Evolutionary conservation across 1,140 invertebrate species (phyloP).

Genomic region (Hycleus phaleratus): DNA sequence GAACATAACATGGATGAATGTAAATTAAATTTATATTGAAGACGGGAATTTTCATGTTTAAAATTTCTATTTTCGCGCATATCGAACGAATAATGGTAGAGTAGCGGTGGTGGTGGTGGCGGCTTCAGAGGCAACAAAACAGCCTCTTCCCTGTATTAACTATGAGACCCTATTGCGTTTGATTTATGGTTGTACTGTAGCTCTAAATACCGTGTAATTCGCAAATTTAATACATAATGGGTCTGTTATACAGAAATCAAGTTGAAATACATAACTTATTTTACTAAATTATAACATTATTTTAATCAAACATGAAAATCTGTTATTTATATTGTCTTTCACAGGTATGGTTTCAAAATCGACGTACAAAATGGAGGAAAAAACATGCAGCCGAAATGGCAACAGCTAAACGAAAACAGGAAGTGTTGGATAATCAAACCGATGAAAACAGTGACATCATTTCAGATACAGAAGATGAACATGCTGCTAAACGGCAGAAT

Average conservation of each 20-base stretch:
- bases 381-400: slow-evolving; percentile 99
- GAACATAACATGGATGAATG: no score
- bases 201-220: slow-evolving; percentile 41
- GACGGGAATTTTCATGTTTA: slow-evolving; percentile 4
- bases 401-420: slow-evolving; percentile 92
- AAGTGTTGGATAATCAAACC: slow-evolving; percentile 70
- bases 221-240: slow-evolving; percentile 40
- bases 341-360: slow-evolving; percentile 99
- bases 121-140: no score
- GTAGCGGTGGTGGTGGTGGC: no score
- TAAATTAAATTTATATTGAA: no score
- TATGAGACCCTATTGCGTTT: slow-evolving; percentile 37
- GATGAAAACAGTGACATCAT: slow-evolving; percentile 41
- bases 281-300: slow-evolving; percentile 9
- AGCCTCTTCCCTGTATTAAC: slow-evolving; percentile 33
- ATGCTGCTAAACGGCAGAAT: slow-evolving; percentile 36
- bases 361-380: slow-evolving; percentile 98
- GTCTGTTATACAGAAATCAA: slow-evolving; percentile 32
- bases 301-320: background rate
- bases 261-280: slow-evolving; percentile 23
- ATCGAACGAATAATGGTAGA: slow-evolving; percentile 5
- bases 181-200: slow-evolving; percentile 38
- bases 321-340: slow-evolving; percentile 34
- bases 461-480: slow-evolving; percentile 40
- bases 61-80: slow-evolving; percentile 8